A percentile compares a stretch with the other conserved stretches of the same genome.
Evolutionary conservation across 1,140 invertebrate species (phyloP).

Genomic region (Dinoponera quadriceps): DNA sequence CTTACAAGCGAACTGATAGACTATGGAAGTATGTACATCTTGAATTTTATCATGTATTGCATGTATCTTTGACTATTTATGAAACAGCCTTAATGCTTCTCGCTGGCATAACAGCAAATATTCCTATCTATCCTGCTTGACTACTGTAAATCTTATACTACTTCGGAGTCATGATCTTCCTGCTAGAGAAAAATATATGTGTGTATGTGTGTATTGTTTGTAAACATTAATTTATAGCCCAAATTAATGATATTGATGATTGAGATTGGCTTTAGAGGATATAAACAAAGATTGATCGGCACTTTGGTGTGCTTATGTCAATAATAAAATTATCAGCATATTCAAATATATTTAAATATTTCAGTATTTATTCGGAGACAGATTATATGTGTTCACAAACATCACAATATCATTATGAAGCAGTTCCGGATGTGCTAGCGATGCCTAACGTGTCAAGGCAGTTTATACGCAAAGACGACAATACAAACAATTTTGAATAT

Average conservation of each 20-base stretch:
- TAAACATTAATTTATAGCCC: conserved; percentile 20
- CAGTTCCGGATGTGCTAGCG: conserved; percentile 91
- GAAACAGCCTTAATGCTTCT: neutral
- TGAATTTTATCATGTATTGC: neutral
- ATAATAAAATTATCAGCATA: conserved; percentile 1
- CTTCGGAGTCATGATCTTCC: neutral
- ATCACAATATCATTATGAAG: conserved; percentile 90
- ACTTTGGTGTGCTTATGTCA: neutral
- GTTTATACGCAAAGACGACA: conserved; percentile 83
- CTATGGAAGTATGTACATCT: conserved; percentile 84
- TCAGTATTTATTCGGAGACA: conserved; percentile 90
- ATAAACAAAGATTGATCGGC: too few relatives aligned
- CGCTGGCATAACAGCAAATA: too few relatives aligned
- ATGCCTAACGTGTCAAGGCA: conserved; percentile 93
- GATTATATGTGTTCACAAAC: conserved; percentile 92
- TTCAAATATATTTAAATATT: conserved; percentile 46
- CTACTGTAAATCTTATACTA: too few relatives aligned
- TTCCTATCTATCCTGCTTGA: too few relatives aligned
- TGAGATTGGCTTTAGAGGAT: neutral
- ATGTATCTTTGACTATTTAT: conserved; percentile 18
- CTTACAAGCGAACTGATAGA: conserved; percentile 83
- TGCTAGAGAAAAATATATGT: neutral
- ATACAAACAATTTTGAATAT: conserved; percentile 67
- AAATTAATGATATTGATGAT: neutral
- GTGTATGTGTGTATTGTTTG: too few relatives aligned